Conservation (phyloP, 2,113 vertebrate species). For the Oxyruncus cristatus region DNA sequence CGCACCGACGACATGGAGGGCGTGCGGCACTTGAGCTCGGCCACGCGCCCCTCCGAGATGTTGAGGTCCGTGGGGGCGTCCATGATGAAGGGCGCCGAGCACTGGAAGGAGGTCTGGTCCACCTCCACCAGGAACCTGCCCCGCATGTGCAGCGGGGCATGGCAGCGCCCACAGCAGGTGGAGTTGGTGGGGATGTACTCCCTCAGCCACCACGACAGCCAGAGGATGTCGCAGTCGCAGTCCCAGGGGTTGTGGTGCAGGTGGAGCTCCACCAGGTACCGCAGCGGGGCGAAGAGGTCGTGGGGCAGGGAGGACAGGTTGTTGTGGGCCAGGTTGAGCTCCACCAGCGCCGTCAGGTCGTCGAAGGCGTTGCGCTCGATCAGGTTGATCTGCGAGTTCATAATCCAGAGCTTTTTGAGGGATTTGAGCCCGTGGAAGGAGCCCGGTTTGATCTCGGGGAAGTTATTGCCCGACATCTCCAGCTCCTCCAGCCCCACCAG, state of each 20-base stretch:
- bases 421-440: slow-evolving; percentile 91
- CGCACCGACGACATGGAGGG: slow-evolving; percentile 93
- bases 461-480: slow-evolving; percentile 97
- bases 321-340: slow-evolving; percentile 98
- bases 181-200: slow-evolving; percentile 98
- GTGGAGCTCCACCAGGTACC: slow-evolving; percentile 95
- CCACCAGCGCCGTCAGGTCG: slow-evolving; percentile 91
- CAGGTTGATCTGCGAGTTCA: slow-evolving; percentile 92
- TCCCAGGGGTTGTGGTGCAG: slow-evolving; percentile 98
- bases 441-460: slow-evolving; percentile 89
- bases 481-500: slow-evolving; percentile 93
- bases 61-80: slow-evolving; percentile 93
- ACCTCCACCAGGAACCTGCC: slow-evolving; percentile 94
- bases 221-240: slow-evolving; percentile 96
- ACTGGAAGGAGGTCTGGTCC: slow-evolving; percentile 92
- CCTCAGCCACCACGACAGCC: slow-evolving; percentile 95
- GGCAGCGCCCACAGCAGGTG: slow-evolving; percentile 96
- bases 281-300: slow-evolving; percentile 92
- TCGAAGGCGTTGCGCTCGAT: slow-evolving; percentile 98
- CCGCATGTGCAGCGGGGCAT: slow-evolving; percentile 88
- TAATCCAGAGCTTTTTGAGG: slow-evolving; percentile 97
- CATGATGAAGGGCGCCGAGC: slow-evolving; percentile 93
- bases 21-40: slow-evolving; percentile 92
- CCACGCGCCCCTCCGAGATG: slow-evolving; percentile 92
- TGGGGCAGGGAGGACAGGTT: slow-evolving; percentile 96